Evolutionary conservation across 2,888 invertebrate genomes (phyloP).

Genomic region (Poecilobothrus nobilitatus): DNA sequence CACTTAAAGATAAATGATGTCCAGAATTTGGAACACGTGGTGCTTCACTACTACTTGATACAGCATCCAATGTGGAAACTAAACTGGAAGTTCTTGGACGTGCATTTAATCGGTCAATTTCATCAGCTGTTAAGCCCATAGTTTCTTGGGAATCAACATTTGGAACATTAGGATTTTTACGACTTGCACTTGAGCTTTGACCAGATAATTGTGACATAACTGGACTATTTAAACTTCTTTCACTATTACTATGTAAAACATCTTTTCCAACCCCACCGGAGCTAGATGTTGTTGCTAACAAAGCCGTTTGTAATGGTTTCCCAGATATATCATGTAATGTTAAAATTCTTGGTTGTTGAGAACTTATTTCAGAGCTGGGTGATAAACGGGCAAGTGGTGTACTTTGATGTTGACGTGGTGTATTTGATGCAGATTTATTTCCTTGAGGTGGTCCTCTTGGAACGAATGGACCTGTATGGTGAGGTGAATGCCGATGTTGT

Average conservation of each 20-base stretch:
- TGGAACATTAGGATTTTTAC: slow-evolving; percentile 61
- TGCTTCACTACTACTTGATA: slow-evolving; percentile 82
- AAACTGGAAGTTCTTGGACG: slow-evolving; percentile 82
- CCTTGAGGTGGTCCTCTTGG: slow-evolving; percentile 64
- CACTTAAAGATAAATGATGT: slow-evolving; percentile 61
- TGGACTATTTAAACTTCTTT: slow-evolving; percentile 83
- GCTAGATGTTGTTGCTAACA: slow-evolving; percentile 81
- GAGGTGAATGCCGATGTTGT: slow-evolving; percentile 70
- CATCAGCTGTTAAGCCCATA: slow-evolving; percentile 85
- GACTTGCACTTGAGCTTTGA: slow-evolving; percentile 71
- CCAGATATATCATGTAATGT: slow-evolving; percentile 90
- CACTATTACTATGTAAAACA: slow-evolving; percentile 83
- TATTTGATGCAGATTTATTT: slow-evolving; percentile 57
- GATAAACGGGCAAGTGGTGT: slow-evolving; percentile 84
- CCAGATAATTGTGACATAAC: slow-evolving; percentile 87
- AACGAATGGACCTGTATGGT: slow-evolving; percentile 66
- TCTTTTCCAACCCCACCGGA: slow-evolving; percentile 83
- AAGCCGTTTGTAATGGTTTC: slow-evolving; percentile 80
- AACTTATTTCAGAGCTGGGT: slow-evolving; percentile 84
- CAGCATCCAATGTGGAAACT: slow-evolving; percentile 85
- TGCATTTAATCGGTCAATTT: slow-evolving; percentile 82
- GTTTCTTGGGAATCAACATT: slow-evolving; percentile 64
- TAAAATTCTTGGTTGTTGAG: slow-evolving; percentile 85
- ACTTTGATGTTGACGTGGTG: slow-evolving; percentile 70
- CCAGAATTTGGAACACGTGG: slow-evolving; percentile 59